Evolutionary conservation across 2,888 invertebrate genomes (phyloP).

Genomic region (Molanna angustata): DNA sequence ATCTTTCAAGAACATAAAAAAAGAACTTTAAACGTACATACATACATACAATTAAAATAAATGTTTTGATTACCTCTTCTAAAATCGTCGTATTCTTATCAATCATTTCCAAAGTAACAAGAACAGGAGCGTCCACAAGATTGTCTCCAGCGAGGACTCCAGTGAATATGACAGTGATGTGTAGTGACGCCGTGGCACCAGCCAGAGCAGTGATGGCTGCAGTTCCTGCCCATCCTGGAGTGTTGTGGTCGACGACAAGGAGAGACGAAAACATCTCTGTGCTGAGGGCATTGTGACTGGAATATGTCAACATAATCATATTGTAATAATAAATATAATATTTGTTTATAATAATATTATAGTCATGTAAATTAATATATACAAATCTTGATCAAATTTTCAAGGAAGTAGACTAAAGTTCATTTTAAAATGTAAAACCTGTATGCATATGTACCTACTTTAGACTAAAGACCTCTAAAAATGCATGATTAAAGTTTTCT

Average conservation of each 20-base stretch:
- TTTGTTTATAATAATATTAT: too few species aligned
- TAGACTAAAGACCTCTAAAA: too few species aligned
- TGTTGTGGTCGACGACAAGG: slow-evolving; percentile 58
- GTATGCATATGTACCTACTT: too few species aligned
- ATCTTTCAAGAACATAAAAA: too few species aligned
- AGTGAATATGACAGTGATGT: slow-evolving; percentile 77
- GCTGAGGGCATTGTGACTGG: slow-evolving; percentile 66
- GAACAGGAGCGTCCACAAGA: slow-evolving; percentile 63
- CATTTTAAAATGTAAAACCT: too few species aligned
- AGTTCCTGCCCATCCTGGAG: slow-evolving; percentile 71
- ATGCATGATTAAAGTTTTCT: too few species aligned
- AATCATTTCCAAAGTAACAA: slow-evolving; percentile 65
- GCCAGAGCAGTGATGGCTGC: slow-evolving; percentile 82
- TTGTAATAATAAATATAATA: too few species aligned
- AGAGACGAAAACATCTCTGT: slow-evolving; percentile 82
- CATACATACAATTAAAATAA: background rate
- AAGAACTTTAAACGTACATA: background rate
- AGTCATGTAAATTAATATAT: too few species aligned
- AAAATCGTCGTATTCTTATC: slow-evolving; percentile 72
- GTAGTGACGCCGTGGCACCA: slow-evolving; percentile 76
- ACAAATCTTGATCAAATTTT: too few species aligned
- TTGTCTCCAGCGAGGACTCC: slow-evolving; percentile 70
- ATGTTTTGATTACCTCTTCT: slow-evolving; percentile 64
- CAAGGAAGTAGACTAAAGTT: too few species aligned
- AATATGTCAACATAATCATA: too few species aligned